phyloP scores from a whole-genome alignment of 2,888 invertebrate species.

The Callyntrura sp. region DNA sequence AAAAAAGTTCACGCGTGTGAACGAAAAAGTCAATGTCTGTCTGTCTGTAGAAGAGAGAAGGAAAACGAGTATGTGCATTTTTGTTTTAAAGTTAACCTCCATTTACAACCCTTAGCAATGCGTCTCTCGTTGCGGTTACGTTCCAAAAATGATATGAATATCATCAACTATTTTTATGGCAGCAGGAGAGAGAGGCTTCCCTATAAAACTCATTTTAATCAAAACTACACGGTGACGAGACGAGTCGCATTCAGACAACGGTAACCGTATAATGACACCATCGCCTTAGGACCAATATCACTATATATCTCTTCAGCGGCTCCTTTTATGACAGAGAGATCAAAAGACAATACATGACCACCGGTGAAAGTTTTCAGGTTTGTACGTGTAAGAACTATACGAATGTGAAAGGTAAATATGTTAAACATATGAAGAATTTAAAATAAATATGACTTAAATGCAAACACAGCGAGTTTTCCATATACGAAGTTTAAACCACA shows the following conservation, averaged over 20 bases:
- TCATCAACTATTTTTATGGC: slow-evolving; percentile 30
- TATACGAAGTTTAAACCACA: neutral
- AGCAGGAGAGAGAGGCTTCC: slow-evolving; percentile 6
- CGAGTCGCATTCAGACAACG: slow-evolving; percentile 21
- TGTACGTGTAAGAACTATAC: neutral
- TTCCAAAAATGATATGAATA: slow-evolving; percentile 29
- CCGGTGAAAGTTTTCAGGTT: slow-evolving; percentile 20
- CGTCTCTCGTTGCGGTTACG: slow-evolving; percentile 8
- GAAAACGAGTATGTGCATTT: neutral
- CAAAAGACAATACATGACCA: slow-evolving; percentile 41
- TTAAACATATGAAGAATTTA: neutral
- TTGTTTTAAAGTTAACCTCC: neutral
- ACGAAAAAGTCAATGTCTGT: slow-evolving; percentile 16
- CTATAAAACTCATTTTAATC: neutral
- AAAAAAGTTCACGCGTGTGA: slow-evolving; percentile 25
- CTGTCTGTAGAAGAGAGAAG: slow-evolving; percentile 16
- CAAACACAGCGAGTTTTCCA: neutral
- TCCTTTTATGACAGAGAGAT: slow-evolving; percentile 32
- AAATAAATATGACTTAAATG: neutral
- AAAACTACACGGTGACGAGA: neutral
- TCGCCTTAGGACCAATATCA: slow-evolving; percentile 23
- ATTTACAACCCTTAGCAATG: neutral
- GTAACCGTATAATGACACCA: neutral
- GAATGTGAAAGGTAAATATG: neutral
- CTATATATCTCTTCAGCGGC: neutral